Evolutionary conservation across 2,888 invertebrate species (phyloP).

Genomic region (Tipula unca): DNA sequence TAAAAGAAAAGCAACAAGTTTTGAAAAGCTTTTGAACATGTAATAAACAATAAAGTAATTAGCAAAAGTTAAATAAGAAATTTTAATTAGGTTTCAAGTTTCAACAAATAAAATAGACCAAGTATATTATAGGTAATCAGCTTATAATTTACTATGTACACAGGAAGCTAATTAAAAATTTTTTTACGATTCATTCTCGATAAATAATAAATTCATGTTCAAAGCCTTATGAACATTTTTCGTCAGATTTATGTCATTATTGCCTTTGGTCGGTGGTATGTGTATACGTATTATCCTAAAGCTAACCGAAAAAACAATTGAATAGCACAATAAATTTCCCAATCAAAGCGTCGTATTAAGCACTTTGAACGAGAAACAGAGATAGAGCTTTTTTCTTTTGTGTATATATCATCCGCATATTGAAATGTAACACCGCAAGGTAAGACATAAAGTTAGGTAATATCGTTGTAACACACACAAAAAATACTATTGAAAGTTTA

Average conservation of each 20-base stretch:
- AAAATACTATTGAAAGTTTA: neutral
- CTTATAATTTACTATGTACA: neutral
- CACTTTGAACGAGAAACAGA: neutral
- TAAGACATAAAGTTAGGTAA: neutral
- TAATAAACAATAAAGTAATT: neutral
- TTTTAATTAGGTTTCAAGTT: neutral
- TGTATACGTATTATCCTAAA: neutral
- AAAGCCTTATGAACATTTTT: neutral
- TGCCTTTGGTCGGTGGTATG: neutral
- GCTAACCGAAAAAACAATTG: neutral
- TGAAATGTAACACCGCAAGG: neutral
- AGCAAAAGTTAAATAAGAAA: neutral
- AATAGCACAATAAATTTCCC: neutral
- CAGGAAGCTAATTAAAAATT: neutral
- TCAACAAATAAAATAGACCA: neutral
- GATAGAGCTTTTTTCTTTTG: neutral
- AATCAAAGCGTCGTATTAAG: neutral
- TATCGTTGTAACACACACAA: neutral
- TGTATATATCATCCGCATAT: neutral
- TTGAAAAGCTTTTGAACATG: neutral
- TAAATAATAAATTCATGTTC: neutral
- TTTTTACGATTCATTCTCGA: neutral
- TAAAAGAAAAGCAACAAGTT: neutral
- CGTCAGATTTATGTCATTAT: neutral
- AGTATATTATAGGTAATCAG: neutral